phyloP scores from a whole-genome alignment of 2,797 vertebrate species.

The Ciconia nigra region DNA sequence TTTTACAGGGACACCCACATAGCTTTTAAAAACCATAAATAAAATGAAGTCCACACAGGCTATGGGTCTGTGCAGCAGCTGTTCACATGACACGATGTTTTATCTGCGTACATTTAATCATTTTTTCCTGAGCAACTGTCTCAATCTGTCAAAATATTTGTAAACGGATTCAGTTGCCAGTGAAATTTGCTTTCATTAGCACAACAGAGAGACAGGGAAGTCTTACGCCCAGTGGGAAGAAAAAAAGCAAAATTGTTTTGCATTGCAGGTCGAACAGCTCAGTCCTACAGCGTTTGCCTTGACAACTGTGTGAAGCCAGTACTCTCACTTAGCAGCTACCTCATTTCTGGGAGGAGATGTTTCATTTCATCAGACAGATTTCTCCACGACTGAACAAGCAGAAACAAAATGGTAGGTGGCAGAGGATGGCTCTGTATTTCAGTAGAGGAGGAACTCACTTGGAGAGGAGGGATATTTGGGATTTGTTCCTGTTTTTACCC shows the following conservation, averaged over 20 bases:
- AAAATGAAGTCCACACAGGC: neutral
- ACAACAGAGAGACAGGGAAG: slow-evolving; percentile 22
- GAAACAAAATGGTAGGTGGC: neutral
- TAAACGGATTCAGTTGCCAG: slow-evolving; percentile 37
- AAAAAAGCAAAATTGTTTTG: slow-evolving; percentile 17
- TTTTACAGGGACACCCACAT: slow-evolving; percentile 8
- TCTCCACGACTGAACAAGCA: neutral
- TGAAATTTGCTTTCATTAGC: slow-evolving; percentile 53
- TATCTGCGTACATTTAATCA: slow-evolving; percentile 36
- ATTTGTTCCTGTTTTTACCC: neutral
- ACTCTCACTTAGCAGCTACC: slow-evolving; percentile 9
- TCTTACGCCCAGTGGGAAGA: neutral
- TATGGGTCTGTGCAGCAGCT: slow-evolving; percentile 26
- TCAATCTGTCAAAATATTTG: slow-evolving; percentile 59
- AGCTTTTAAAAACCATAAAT: slow-evolving; percentile 34
- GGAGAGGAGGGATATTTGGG: neutral
- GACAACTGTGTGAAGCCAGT: neutral
- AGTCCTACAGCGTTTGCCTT: slow-evolving; percentile 11
- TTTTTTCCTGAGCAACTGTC: slow-evolving; percentile 19
- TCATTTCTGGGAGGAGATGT: neutral
- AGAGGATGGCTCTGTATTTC: neutral
- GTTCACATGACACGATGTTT: slow-evolving; percentile 18
- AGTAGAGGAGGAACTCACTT: neutral
- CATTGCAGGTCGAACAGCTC: neutral
- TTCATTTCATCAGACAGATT: slow-evolving; percentile 18